These are phyloP conservation scores for Hermaeophaga mercurialis DNA, from an alignment of 2,888 invertebrate species.

Conservation along the genomic window DNA sequence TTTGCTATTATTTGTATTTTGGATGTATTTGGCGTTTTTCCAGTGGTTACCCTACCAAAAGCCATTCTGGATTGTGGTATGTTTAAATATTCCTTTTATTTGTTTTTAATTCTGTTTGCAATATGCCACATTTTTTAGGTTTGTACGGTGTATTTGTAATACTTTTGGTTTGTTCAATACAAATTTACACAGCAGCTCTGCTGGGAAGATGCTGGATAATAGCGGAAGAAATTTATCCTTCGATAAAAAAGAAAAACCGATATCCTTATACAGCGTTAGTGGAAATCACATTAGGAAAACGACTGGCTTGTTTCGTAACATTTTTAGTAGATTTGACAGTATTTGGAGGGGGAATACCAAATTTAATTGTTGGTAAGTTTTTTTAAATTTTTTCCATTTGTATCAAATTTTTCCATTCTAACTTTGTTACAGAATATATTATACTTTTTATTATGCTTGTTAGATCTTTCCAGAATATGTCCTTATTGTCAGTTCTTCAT, in stretches of 20 bases:
- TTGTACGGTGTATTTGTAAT: conserved; percentile 74
- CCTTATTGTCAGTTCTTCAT: too few species aligned
- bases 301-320: conserved; percentile 67
- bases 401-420: too few species aligned
- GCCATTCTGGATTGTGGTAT: conserved; percentile 77
- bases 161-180: conserved; percentile 68
- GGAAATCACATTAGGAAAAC: conserved; percentile 74
- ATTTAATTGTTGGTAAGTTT: conserved; percentile 76
- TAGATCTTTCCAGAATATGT: too few species aligned
- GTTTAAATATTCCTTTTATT: conserved; percentile 29
- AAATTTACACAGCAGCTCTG: conserved; percentile 81
- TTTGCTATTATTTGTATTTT: conserved; percentile 78
- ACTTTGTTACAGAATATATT: too few species aligned
- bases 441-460: too few species aligned
- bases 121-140: conserved; percentile 57
- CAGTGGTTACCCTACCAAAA: conserved; percentile 76
- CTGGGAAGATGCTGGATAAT: conserved; percentile 83
- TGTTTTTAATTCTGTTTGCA: background rate
- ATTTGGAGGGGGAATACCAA: conserved; percentile 79
- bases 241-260: conserved; percentile 60
- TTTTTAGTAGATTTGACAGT: conserved; percentile 75
- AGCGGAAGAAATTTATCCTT: conserved; percentile 72
- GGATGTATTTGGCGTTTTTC: conserved; percentile 84
- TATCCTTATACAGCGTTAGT: conserved; percentile 86
- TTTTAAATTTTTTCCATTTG: too few species aligned